Evolutionary conservation across 1,140 invertebrate genomes (phyloP), one percentile per base, ranked within the genome.

Genomic region (Camponotus floridanus): DNA sequence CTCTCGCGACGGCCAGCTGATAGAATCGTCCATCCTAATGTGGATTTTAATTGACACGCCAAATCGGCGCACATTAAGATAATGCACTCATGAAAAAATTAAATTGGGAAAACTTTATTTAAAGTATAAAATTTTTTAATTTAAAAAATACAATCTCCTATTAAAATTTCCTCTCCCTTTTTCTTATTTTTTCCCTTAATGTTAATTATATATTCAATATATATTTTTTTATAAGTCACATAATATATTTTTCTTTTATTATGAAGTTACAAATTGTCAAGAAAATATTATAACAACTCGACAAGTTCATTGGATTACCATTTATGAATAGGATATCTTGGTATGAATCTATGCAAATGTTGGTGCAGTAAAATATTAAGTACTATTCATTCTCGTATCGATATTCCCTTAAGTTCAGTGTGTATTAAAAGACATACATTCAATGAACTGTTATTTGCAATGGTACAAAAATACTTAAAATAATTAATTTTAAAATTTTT

Each of bases 41-140:
- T 68, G 68, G 61, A 64, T 76, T 48, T 81, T 88, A 88, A 88
- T 89, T 71, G 87, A 86, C 76, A 76, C 64, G 65, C 70, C 26
- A 78, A 33, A 86, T 88, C 59, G 51, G 57, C 48, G 11, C 15
- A 26, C 33, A 42, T 39, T 55, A 80, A 80, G 33, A 70, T 55
- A 55, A 15, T 51, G 4, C 48, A 18, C 15, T 18, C 5, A 15
- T 51, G 5, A 4, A 51, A 51, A 51, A 48, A 15, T 3, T 15
- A 48, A 48, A 48, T 48, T 15, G 4, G 13, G 45, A n/a, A 57
- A 18, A 57, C n/a, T 5, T 57, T 18, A 57, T n/a, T 59, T 59
- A 59, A 59, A 9, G n/a, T 59, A 59, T 59, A 59, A 9, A 21
- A 21, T 59, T 8, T 59, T 59, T 21, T 13, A 48, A 13, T 51